Percentiles rank a stretch among this genome's conserved stretches.
These are phyloP conservation scores for Epinotia nisella DNA, from an alignment of 2,888 invertebrate species.

Conservation along the genomic window DNA sequence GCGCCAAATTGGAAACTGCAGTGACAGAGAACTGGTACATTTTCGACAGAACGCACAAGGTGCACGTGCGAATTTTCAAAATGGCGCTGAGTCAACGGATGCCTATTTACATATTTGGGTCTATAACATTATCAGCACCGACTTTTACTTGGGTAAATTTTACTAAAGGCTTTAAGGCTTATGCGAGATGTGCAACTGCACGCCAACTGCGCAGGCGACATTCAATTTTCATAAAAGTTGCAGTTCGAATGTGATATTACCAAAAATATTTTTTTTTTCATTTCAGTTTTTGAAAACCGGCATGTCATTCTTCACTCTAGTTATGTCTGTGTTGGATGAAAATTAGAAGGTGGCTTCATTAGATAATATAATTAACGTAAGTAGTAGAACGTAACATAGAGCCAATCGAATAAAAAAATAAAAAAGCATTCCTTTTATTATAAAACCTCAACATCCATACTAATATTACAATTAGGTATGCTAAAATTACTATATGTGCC, in stretches of 20 bases:
- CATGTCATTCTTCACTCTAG: slow-evolving; percentile 77
- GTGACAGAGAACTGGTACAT: slow-evolving; percentile 77
- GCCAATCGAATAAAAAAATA: not conserved
- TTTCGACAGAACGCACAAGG: slow-evolving; percentile 63
- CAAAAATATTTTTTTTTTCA: slow-evolving; percentile 41
- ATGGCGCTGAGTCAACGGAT: slow-evolving; percentile 72
- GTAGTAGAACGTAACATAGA: not conserved
- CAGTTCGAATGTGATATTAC: not conserved
- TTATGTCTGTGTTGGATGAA: slow-evolving; percentile 75
- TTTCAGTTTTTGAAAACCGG: slow-evolving; percentile 79
- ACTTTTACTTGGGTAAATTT: slow-evolving; percentile 76
- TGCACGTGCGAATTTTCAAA: slow-evolving; percentile 67
- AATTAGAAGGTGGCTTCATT: slow-evolving; percentile 23
- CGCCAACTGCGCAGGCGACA: no score
- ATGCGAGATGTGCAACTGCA: no score
- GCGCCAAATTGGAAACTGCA: slow-evolving; percentile 62
- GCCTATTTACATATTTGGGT: slow-evolving; percentile 77
- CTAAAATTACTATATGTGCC: no score
- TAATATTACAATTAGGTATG: no score
- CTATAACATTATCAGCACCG: slow-evolving; percentile 68
- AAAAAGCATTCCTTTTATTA: not conserved
- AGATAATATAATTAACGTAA: not conserved
- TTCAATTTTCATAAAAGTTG: no score
- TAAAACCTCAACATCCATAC: not conserved
- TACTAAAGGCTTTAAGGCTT: not conserved